These are phyloP conservation scores for Coptotermes formosanus DNA, from an alignment of 1,140 invertebrate species.

Conservation along the genomic window DNA sequence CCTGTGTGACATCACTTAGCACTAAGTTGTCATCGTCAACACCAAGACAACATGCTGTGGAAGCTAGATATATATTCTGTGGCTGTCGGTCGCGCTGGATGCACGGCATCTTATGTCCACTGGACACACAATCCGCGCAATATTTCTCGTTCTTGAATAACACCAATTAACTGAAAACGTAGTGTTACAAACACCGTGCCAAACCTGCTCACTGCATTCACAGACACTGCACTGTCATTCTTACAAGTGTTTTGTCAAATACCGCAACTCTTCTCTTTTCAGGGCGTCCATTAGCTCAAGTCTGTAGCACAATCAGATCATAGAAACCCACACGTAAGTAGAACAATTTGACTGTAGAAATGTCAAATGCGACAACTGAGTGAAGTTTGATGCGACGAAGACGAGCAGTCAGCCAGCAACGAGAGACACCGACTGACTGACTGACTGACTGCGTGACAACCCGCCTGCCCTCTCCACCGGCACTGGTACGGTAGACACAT, in stretches of 20 bases:
- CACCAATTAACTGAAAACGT: not conserved
- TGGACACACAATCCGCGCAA: not conserved
- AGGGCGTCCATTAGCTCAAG: not conserved
- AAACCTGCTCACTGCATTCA: not conserved
- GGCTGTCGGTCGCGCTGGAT: not conserved
- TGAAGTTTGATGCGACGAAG: too few relatives aligned
- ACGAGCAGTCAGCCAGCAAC: constrained; percentile 21
- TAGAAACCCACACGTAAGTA: not conserved
- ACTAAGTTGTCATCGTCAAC: not conserved
- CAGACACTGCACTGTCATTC: not conserved
- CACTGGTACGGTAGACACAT: constrained; percentile 40
- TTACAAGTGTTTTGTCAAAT: not conserved
- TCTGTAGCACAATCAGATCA: not conserved
- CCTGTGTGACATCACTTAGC: not conserved
- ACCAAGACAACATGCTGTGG: not conserved
- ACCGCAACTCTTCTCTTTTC: not conserved
- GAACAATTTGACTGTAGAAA: not conserved
- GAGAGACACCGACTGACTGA: constrained; percentile 29
- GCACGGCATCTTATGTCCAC: not conserved
- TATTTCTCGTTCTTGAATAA: not conserved
- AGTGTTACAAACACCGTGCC: not conserved
- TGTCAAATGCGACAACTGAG: not conserved
- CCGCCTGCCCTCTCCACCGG: constrained; percentile 21
- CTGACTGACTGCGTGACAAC: constrained; percentile 33
- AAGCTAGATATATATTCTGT: not conserved